Conservation (phyloP, 1,140 invertebrate species). For the Bombus consobrinus region DNA sequence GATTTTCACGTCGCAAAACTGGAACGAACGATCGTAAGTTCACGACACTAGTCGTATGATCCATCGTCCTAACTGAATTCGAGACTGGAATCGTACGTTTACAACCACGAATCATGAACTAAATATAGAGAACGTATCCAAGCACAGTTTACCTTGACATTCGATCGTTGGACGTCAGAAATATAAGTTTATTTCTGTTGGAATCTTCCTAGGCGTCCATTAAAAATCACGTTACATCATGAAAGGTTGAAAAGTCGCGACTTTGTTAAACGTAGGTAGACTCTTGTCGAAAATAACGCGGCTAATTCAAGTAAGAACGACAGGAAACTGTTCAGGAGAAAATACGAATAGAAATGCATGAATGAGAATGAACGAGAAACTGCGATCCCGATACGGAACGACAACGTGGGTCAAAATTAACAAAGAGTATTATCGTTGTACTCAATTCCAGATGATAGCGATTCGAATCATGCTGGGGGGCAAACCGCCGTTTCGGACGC, state of each 20-base stretch:
- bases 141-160: background rate
- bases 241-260: background rate
- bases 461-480: conserved; percentile 58
- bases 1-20: conserved; percentile 29
- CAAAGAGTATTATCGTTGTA: conserved; percentile 39
- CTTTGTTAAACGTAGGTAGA: no score
- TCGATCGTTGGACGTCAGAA: background rate
- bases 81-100: background rate
- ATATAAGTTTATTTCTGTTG: background rate
- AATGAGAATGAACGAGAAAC: background rate
- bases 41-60: background rate
- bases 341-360: background rate
- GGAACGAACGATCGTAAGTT: conserved; percentile 15
- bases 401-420: conserved; percentile 25
- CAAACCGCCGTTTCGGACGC: conserved; percentile 66
- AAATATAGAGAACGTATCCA: background rate
- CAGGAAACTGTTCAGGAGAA: background rate
- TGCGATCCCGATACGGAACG: background rate
- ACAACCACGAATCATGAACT: background rate
- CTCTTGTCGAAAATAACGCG: no score
- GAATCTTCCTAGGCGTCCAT: background rate
- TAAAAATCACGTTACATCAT: background rate
- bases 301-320: background rate
- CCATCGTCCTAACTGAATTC: background rate
- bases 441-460: conserved; percentile 68